phyloP scores from a whole-genome alignment of 2,797 vertebrate genomes.

The Taeniopygia guttata region DNA sequence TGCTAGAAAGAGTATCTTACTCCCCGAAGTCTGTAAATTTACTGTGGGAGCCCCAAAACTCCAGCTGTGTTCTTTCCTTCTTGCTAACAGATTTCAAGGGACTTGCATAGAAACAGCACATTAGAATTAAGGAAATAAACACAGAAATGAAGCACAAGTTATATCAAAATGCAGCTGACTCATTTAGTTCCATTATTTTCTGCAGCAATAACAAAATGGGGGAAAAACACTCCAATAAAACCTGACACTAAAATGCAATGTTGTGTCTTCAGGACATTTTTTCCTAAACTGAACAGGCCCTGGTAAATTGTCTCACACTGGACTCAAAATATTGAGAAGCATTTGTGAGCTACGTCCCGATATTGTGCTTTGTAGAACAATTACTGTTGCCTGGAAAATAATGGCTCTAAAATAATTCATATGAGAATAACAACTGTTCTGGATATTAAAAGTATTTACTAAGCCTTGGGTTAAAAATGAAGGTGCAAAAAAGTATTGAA shows the following conservation, averaged over 20 bases:
- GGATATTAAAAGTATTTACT: background rate
- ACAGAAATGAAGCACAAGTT: background rate
- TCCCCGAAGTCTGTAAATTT: background rate
- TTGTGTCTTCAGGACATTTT: background rate
- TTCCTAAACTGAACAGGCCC: background rate
- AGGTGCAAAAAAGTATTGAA: background rate
- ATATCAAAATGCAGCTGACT: background rate
- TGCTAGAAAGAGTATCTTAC: background rate
- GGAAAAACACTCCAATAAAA: background rate
- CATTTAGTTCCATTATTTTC: background rate
- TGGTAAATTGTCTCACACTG: background rate
- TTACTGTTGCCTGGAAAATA: background rate
- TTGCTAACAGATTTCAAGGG: constrained; percentile 10
- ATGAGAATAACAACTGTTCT: background rate
- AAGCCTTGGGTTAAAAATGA: background rate
- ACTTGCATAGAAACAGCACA: constrained; percentile 12
- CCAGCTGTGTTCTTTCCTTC: background rate
- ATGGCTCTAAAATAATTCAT: background rate
- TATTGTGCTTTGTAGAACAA: background rate
- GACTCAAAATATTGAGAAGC: background rate
- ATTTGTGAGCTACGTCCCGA: background rate
- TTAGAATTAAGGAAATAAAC: constrained; percentile 14
- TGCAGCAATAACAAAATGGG: background rate
- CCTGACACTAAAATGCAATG: background rate
- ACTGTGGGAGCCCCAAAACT: background rate